Base-by-base conservation (phyloP, 2,113 vertebrate species). In the Cyanocitta stelleri region DNA sequence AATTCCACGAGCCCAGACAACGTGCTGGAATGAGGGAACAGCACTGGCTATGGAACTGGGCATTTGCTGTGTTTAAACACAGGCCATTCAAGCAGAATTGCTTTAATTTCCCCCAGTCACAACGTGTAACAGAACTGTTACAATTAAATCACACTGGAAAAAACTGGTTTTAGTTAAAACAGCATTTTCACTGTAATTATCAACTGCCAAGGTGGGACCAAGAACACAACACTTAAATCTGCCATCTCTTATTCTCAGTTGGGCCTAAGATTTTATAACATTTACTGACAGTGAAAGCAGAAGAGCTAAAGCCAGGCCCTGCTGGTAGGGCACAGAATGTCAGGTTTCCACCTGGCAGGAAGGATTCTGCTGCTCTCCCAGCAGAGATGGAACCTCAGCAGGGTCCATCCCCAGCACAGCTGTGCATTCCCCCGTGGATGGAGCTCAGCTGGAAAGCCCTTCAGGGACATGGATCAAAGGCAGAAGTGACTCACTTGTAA, bases 1-100 rank as follows among this genome's bases (percentile, higher is more conserved):
- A 99, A 99, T 84, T 99, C 99, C 96, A 99, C 99, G 17, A 99
- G 97, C 68, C 99, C 99, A 69, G 99, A 99, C 52, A 99, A 97
- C 0, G 99, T 99, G 96, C 99, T 99, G 93, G 13, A 97, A 86
- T 4, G 30, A 86, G 59, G 51, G 33, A 77, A 63, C 49, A 90
- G 61, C 80, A 63, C 0, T 21, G 16, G 74, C 22, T 1, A 5
- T 0, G 10, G 12, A 18, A 39, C 13, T 37, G 46, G n/a, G 44
- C 56, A 43, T 27, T 55, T 55, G 7, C 56, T 44, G n/a, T 24
- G 39, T 23, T 89, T 52, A 69, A 85, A 86, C 29, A 14, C 26
- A 59, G 52, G 3, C 20, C 16, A 22, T 16, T 39, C 24, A 15
- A 73, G 11, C 67, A 63, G 23, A 72, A 79, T 2, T 3, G 6